phyloP scores from a whole-genome alignment of 2,797 vertebrate species.

The Mareca strepera region DNA sequence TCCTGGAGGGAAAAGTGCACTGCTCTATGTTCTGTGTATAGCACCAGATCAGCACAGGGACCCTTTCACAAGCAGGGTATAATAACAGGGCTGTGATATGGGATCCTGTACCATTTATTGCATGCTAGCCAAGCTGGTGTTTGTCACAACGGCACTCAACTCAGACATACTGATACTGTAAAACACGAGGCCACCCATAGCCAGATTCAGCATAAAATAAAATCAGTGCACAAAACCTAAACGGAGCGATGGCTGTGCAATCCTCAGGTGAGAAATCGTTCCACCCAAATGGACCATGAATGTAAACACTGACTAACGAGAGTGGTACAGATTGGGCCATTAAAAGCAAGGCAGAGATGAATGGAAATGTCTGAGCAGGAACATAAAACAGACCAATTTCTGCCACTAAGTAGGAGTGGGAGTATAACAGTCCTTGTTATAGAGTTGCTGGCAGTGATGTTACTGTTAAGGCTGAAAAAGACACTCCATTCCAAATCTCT shows the following conservation, averaged over 20 bases:
- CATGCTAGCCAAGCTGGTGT: neutral
- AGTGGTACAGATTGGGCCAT: conserved; percentile 37
- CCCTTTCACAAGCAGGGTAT: neutral
- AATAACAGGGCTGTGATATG: neutral
- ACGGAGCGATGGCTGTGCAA: neutral
- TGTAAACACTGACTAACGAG: conserved; percentile 46
- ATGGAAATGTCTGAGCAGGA: conserved; percentile 66
- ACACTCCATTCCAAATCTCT: conserved; percentile 58
- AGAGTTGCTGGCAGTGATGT: conserved; percentile 54
- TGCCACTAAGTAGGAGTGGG: conserved; percentile 66
- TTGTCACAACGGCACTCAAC: neutral
- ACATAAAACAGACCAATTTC: conserved; percentile 67
- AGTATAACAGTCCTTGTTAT: conserved; percentile 65
- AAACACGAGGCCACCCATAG: neutral
- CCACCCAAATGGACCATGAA: conserved; percentile 55
- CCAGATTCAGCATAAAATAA: neutral
- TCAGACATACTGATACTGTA: neutral
- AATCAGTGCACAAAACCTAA: neutral
- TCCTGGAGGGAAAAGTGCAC: neutral
- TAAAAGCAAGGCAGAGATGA: conserved; percentile 66
- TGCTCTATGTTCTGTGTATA: no score
- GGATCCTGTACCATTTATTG: neutral
- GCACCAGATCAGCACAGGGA: neutral
- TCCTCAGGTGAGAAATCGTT: conserved; percentile 65
- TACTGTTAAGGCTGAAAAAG: conserved; percentile 72